Percentiles rank a stretch among this genome's conserved stretches.
Evolutionary conservation across 2,888 invertebrate species (phyloP).

Genomic region (Spodoptera exigua): DNA sequence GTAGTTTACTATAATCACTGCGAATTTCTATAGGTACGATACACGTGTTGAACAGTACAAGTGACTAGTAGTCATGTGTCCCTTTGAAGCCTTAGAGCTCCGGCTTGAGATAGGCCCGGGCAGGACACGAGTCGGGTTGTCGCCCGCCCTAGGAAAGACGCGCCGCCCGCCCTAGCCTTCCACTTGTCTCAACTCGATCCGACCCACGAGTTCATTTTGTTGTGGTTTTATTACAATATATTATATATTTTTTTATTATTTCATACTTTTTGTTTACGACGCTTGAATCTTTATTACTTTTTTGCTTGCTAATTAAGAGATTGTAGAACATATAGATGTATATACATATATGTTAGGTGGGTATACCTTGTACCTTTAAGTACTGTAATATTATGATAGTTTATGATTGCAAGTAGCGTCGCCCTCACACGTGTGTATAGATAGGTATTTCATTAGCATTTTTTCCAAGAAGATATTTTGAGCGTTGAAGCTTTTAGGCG

Average conservation of each 20-base stretch:
- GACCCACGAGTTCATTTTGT: constrained; percentile 3
- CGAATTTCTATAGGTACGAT: constrained; percentile 10
- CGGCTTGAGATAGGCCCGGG: constrained; percentile 28
- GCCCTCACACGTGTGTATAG: too few relatives aligned
- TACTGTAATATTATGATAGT: too few relatives aligned
- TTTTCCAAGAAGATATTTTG: too few relatives aligned
- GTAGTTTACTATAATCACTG: constrained; percentile 7
- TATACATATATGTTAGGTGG: too few relatives aligned
- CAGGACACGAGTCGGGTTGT: constrained; percentile 25
- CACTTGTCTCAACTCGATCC: constrained; percentile 35
- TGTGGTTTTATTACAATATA: too few relatives aligned
- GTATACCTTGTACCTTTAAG: too few relatives aligned
- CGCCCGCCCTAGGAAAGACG: constrained; percentile 64
- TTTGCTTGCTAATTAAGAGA: too few relatives aligned
- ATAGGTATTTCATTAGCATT: too few relatives aligned
- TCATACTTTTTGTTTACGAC: background rate
- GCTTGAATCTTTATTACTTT: too few relatives aligned
- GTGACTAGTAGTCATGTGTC: constrained; percentile 13
- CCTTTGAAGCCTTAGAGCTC: constrained; percentile 12
- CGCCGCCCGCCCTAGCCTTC: constrained; percentile 59
- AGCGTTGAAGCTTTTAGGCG: too few relatives aligned
- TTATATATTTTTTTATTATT: constrained; percentile 1
- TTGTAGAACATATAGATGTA: too few relatives aligned
- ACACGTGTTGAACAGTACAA: constrained; percentile 14
- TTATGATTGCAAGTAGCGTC: too few relatives aligned